phyloP scores from a whole-genome alignment of 2,888 invertebrate genomes.

The Malthinus flaveolus region DNA sequence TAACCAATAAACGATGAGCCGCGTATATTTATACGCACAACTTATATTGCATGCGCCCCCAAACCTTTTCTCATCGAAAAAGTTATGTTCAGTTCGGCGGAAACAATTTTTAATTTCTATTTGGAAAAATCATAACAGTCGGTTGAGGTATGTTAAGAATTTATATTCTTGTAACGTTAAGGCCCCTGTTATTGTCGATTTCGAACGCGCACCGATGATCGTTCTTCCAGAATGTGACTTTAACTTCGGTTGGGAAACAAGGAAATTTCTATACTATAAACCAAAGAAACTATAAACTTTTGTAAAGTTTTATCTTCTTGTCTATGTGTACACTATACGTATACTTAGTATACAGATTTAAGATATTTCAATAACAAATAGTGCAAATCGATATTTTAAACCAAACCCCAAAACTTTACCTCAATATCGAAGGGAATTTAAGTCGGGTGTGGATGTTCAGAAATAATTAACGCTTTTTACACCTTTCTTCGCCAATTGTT shows the following conservation, averaged over 20 bases:
- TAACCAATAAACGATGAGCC: too few relatives aligned
- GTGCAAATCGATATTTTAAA: neutral
- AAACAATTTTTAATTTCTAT: constrained; percentile 54
- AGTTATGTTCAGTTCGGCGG: constrained; percentile 43
- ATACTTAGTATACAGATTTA: neutral
- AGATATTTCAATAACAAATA: constrained; percentile 1
- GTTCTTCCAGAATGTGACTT: constrained; percentile 52
- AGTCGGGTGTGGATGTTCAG: too few relatives aligned
- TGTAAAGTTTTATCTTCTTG: constrained; percentile 23
- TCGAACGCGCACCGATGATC: constrained; percentile 44
- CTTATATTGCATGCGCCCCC: neutral
- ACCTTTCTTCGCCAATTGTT: too few relatives aligned
- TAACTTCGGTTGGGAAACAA: constrained; percentile 35
- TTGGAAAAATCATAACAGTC: constrained; percentile 51
- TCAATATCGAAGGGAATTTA: too few relatives aligned
- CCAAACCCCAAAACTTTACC: too few relatives aligned
- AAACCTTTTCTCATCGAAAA: neutral
- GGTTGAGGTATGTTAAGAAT: constrained; percentile 49
- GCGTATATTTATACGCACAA: too few relatives aligned
- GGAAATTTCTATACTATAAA: constrained; percentile 33
- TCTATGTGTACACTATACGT: too few relatives aligned
- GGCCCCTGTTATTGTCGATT: constrained; percentile 49
- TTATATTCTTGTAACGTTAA: constrained; percentile 46
- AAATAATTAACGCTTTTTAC: too few relatives aligned
- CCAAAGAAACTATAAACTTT: constrained; percentile 35